Conservation (phyloP, 2,797 vertebrate genomes). For the Cryptoblepharus egeriae region DNA sequence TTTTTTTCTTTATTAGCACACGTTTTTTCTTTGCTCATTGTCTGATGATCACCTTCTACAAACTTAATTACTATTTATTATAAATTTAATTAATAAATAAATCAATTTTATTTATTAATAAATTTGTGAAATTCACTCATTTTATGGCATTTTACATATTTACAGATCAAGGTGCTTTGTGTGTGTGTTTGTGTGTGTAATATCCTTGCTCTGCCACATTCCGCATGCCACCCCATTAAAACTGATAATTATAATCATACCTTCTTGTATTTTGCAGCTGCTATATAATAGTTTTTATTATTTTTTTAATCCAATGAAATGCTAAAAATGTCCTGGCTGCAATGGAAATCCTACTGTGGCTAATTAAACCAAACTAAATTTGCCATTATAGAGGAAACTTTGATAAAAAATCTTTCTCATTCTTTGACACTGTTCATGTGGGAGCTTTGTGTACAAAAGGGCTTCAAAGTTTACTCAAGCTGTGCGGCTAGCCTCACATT, state of each 20-base stretch:
- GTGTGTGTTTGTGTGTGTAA: too few relatives aligned
- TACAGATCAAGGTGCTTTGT: slow-evolving; percentile 37
- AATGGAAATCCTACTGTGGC: slow-evolving; percentile 41
- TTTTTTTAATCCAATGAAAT: slow-evolving; percentile 46
- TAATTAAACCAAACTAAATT: slow-evolving; percentile 62
- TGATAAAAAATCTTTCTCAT: slow-evolving; percentile 44
- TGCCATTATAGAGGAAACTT: slow-evolving; percentile 39
- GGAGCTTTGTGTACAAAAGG: not conserved
- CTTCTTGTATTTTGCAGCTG: slow-evolving; percentile 56
- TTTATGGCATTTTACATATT: slow-evolving; percentile 58
- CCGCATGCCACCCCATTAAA: not conserved
- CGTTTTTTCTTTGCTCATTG: slow-evolving; percentile 53
- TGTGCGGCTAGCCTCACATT: too few relatives aligned
- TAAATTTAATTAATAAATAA: too few relatives aligned
- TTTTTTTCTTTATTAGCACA: slow-evolving; percentile 62
- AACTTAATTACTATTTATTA: slow-evolving; percentile 62
- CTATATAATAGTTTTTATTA: slow-evolving; percentile 53
- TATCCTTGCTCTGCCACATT: not conserved
- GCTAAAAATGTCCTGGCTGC: slow-evolving; percentile 56
- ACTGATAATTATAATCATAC: not conserved
- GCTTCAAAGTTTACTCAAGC: not conserved
- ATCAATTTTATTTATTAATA: too few relatives aligned
- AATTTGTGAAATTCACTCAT: too few relatives aligned
- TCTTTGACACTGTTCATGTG: slow-evolving; percentile 19
- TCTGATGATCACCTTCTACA: slow-evolving; percentile 55